These are phyloP conservation scores for Coracopsis vasa DNA, from an alignment of 2,113 vertebrate species.

Conservation along the genomic window DNA sequence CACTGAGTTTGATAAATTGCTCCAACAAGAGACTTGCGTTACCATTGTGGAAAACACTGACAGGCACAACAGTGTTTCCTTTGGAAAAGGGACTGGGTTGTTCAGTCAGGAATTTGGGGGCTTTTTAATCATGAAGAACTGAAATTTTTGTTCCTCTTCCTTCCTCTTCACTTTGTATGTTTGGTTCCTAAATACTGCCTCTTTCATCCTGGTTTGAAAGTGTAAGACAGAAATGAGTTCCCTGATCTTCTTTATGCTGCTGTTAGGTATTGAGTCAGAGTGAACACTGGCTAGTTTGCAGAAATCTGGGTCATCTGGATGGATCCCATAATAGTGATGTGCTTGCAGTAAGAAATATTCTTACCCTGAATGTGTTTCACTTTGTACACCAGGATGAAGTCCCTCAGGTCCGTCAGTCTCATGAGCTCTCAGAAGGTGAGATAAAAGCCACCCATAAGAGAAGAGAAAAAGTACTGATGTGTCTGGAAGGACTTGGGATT, in stretches of 20 bases:
- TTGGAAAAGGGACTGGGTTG: neutral
- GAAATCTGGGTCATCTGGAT: neutral
- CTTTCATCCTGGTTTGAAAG: neutral
- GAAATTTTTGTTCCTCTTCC: neutral
- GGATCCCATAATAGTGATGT: neutral
- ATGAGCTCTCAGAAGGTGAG: neutral
- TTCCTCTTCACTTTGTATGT: neutral
- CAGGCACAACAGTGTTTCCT: neutral
- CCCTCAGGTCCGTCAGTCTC: neutral
- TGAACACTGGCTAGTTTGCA: too few relatives aligned
- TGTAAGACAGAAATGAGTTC: neutral
- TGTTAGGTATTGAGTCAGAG: neutral
- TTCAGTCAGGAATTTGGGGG: neutral
- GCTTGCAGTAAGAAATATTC: neutral
- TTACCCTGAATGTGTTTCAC: neutral
- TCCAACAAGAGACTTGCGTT: neutral
- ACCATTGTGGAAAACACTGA: neutral
- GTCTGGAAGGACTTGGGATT: neutral
- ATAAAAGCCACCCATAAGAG: neutral
- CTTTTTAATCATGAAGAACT: neutral
- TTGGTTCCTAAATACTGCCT: neutral
- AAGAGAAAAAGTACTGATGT: neutral
- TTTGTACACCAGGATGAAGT: neutral
- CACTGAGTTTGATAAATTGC: neutral
- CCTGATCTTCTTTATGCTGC: neutral